phyloP scores from a whole-genome alignment of 1,140 invertebrate species.

The Rhysida immarginata region DNA sequence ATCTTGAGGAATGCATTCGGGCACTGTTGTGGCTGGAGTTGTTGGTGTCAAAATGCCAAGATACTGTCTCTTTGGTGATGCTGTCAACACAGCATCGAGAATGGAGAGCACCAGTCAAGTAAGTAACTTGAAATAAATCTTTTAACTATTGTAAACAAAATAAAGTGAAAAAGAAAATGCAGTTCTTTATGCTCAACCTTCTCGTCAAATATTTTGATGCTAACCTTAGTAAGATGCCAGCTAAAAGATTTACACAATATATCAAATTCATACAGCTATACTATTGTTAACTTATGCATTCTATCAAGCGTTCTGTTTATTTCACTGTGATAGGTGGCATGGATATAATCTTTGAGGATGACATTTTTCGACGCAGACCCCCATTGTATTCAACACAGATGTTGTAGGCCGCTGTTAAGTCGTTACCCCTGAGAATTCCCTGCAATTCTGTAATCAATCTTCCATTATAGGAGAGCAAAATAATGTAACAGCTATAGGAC shows the following conservation, averaged over 20 bases:
- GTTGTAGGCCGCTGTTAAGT: too few relatives aligned
- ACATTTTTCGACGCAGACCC: too few relatives aligned
- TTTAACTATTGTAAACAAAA: neutral
- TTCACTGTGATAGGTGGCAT: too few relatives aligned
- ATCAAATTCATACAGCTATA: neutral
- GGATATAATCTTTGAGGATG: too few relatives aligned
- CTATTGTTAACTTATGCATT: neutral
- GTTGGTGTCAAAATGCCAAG: conserved; percentile 89
- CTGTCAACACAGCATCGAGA: conserved; percentile 76
- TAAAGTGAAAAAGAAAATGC: too few relatives aligned
- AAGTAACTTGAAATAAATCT: neutral
- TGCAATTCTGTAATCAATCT: too few relatives aligned
- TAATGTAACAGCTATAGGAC: too few relatives aligned
- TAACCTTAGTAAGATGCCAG: neutral
- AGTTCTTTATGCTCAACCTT: neutral
- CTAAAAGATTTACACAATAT: neutral
- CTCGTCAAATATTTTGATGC: neutral
- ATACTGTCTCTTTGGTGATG: conserved; percentile 87
- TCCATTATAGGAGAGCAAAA: too few relatives aligned
- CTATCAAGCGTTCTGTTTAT: too few relatives aligned
- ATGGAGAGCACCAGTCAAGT: conserved; percentile 76
- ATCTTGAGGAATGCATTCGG: conserved; percentile 48
- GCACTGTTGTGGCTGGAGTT: conserved; percentile 83
- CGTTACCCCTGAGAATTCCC: too few relatives aligned
- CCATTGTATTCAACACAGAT: too few relatives aligned